phyloP scores from a whole-genome alignment of 1,140 invertebrate genomes.

The Drosophila sechellia region DNA sequence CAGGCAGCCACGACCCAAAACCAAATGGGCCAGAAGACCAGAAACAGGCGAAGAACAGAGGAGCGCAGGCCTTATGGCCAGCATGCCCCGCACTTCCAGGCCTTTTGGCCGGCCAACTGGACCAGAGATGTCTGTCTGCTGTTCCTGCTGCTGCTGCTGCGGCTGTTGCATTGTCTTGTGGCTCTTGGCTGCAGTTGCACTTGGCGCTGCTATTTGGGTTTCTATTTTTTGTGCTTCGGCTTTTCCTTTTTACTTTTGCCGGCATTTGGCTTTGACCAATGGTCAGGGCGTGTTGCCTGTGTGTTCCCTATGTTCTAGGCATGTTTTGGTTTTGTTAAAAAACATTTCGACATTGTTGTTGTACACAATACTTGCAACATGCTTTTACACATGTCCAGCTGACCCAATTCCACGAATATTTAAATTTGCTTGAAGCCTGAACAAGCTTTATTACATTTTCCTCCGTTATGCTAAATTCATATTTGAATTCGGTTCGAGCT shows the following conservation, averaged over 20 bases:
- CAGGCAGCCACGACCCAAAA: constrained; percentile 48
- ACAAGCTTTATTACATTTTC: constrained; percentile 4
- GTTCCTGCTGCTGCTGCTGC: constrained; percentile 33
- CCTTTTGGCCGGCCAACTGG: constrained; percentile 54
- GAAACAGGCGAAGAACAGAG: constrained; percentile 35
- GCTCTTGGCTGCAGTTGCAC: constrained; percentile 61
- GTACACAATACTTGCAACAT: constrained; percentile 66
- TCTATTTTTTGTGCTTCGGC: constrained; percentile 13
- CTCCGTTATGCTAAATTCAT: neutral
- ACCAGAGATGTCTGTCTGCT: constrained; percentile 30
- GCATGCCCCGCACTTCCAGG: neutral
- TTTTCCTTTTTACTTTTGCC: constrained; percentile 57
- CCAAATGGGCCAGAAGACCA: constrained; percentile 52
- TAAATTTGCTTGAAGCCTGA: constrained; percentile 23
- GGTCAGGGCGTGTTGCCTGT: constrained; percentile 43
- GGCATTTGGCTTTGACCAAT: constrained; percentile 56
- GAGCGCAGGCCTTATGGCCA: neutral
- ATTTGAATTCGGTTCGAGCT: constrained; percentile 16
- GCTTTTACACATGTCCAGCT: constrained; percentile 71
- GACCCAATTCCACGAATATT: constrained; percentile 64
- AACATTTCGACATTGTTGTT: constrained; percentile 70
- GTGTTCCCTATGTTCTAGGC: constrained; percentile 40
- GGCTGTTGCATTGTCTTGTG: constrained; percentile 72
- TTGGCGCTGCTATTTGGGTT: constrained; percentile 63
- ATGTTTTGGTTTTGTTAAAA: constrained; percentile 60